Conservation (phyloP, 1,140 invertebrate species). For the Lucilia cuprina region DNA sequence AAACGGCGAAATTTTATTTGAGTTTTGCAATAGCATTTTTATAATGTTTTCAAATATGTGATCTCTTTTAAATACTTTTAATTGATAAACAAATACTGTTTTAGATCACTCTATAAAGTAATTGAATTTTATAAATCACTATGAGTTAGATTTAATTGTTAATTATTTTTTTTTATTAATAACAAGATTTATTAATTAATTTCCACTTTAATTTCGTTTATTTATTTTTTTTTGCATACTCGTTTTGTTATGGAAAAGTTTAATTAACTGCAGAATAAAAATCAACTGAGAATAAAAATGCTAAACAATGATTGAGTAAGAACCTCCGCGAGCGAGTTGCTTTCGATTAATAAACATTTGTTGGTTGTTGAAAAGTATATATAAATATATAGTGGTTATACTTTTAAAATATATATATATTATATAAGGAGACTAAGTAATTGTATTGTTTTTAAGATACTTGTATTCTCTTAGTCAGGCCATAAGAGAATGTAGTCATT, state of each 20-base stretch:
- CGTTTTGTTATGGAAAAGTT: background rate
- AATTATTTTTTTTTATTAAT: background rate
- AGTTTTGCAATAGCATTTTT: constrained; percentile 36
- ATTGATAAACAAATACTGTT: background rate
- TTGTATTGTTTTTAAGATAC: background rate
- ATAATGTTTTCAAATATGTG: background rate
- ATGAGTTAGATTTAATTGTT: background rate
- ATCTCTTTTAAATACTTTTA: background rate
- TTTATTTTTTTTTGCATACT: background rate
- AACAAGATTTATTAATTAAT: background rate
- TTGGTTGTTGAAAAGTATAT: background rate
- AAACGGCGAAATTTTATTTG: constrained; percentile 31
- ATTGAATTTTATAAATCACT: background rate
- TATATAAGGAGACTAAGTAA: too few species aligned
- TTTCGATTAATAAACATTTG: background rate
- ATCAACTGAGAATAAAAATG: background rate
- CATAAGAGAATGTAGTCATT: background rate
- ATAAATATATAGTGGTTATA: background rate
- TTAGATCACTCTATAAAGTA: background rate
- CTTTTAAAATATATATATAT: too few species aligned
- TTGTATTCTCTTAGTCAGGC: background rate
- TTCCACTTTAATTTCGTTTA: background rate
- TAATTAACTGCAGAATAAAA: background rate
- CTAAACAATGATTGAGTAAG: background rate
- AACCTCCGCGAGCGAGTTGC: background rate